These are phyloP conservation scores for Staurois parvus DNA, from an alignment of 2,797 vertebrate species.

Conservation along the genomic window DNA sequence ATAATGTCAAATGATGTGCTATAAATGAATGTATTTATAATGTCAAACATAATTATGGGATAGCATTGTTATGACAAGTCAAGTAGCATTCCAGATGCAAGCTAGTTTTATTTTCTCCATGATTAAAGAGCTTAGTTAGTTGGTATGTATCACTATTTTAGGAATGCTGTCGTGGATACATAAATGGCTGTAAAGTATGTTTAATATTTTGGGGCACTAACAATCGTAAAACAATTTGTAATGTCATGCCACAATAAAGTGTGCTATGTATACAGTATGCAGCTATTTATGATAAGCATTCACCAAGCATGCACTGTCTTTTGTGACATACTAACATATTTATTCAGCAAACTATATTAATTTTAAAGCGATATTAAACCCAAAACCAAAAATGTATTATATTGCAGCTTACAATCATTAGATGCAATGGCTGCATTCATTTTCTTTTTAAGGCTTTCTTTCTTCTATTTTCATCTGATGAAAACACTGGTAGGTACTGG, in stretches of 20 bases:
- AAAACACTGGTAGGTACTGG: too few relatives aligned
- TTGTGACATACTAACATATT: not conserved
- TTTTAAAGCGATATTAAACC: too few relatives aligned
- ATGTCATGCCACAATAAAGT: not conserved
- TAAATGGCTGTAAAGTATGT: not conserved
- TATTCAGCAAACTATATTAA: not conserved
- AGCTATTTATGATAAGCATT: not conserved
- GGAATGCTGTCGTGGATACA: not conserved
- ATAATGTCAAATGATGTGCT: too few relatives aligned
- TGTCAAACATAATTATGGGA: too few relatives aligned
- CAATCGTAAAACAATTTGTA: not conserved
- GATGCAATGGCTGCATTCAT: too few relatives aligned
- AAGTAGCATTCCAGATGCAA: not conserved
- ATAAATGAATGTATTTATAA: too few relatives aligned
- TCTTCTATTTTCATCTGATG: too few relatives aligned
- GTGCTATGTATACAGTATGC: too few relatives aligned
- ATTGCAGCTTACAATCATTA: too few relatives aligned
- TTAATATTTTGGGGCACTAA: not conserved
- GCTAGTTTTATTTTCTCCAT: not conserved
- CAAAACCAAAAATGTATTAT: too few relatives aligned
- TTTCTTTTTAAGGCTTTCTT: too few relatives aligned
- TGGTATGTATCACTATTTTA: not conserved
- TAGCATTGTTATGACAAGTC: not conserved
- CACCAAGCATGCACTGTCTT: not conserved
- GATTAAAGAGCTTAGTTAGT: not conserved